A percentile compares a stretch with the other conserved stretches of the same genome.
Conservation (phyloP, 2,888 invertebrate genomes). For the Eupeodes luniger region DNA sequence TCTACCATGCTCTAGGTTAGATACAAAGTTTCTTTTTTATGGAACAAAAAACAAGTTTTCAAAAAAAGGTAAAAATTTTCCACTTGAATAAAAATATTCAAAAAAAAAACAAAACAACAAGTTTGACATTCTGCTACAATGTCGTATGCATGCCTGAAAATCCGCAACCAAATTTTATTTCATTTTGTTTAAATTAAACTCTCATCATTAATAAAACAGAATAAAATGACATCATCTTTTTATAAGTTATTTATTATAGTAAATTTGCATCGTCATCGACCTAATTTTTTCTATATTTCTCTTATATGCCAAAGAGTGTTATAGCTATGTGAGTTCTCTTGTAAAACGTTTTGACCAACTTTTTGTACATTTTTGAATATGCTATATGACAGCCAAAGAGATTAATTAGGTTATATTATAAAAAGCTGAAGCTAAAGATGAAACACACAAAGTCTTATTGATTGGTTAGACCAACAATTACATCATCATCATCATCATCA, state of each 20-base stretch:
- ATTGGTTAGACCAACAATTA: slow-evolving; percentile 68
- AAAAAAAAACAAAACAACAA: neutral
- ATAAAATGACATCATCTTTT: slow-evolving; percentile 56
- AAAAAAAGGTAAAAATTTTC: neutral
- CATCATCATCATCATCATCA: slow-evolving; percentile 61
- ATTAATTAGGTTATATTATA: slow-evolving; percentile 72
- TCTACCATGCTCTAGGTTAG: too few species aligned
- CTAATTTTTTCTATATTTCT: slow-evolving; percentile 28
- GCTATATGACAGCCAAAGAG: slow-evolving; percentile 54
- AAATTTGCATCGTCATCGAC: slow-evolving; percentile 58
- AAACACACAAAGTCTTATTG: slow-evolving; percentile 66
- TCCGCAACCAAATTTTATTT: too few species aligned
- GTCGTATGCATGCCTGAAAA: neutral
- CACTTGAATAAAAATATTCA: slow-evolving; percentile 8
- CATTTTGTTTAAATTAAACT: slow-evolving; percentile 6
- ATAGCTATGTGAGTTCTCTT: slow-evolving; percentile 18
- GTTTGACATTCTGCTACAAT: neutral
- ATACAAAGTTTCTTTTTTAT: too few species aligned
- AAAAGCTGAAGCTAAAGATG: slow-evolving; percentile 36
- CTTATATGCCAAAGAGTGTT: slow-evolving; percentile 33
- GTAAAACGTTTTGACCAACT: slow-evolving; percentile 50
- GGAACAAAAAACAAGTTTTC: neutral
- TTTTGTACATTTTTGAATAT: neutral
- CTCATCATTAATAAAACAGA: slow-evolving; percentile 31
- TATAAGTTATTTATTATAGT: neutral